Percentiles rank a stretch among this genome's conserved stretches.
These are phyloP conservation scores for Sialis lutaria DNA, from an alignment of 2,888 invertebrate species.

Conservation along the genomic window DNA sequence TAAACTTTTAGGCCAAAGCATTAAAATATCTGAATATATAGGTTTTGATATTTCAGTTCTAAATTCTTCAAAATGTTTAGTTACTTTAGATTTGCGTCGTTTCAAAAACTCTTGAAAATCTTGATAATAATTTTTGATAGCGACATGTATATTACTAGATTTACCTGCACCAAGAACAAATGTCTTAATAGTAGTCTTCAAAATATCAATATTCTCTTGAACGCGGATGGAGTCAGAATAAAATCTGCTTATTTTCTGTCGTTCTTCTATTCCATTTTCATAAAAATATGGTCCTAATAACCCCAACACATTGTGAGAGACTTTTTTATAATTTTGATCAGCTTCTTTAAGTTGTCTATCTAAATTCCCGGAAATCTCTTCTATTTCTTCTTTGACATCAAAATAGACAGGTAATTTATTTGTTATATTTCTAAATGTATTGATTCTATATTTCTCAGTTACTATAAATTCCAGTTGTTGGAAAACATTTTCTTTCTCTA, in stretches of 20 bases:
- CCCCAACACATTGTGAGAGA: constrained; percentile 8
- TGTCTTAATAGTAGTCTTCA: constrained; percentile 5
- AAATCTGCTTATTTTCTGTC: background rate
- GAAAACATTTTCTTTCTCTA: background rate
- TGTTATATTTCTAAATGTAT: constrained; percentile 7
- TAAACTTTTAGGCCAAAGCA: background rate
- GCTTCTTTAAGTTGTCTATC: constrained; percentile 3
- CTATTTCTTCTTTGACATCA: constrained; percentile 1
- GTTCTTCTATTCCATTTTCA: constrained; percentile 5
- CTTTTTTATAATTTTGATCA: constrained; percentile 4
- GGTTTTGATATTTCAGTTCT: background rate
- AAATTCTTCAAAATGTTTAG: background rate
- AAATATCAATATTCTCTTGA: background rate
- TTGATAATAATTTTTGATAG: constrained; percentile 6
- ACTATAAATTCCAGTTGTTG: constrained; percentile 6
- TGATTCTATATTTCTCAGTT: constrained; percentile 8
- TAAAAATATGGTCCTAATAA: constrained; percentile 8
- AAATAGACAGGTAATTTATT: constrained; percentile 3
- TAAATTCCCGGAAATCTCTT: constrained; percentile 3
- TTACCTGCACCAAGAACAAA: constrained; percentile 5
- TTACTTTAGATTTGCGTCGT: constrained; percentile 6
- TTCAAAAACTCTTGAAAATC: constrained; percentile 5
- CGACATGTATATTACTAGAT: background rate
- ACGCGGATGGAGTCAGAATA: background rate
- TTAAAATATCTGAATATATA: background rate